These are phyloP conservation scores for Tribolium castaneum DNA, from an alignment of 1,140 invertebrate species.

Conservation along the genomic window DNA sequence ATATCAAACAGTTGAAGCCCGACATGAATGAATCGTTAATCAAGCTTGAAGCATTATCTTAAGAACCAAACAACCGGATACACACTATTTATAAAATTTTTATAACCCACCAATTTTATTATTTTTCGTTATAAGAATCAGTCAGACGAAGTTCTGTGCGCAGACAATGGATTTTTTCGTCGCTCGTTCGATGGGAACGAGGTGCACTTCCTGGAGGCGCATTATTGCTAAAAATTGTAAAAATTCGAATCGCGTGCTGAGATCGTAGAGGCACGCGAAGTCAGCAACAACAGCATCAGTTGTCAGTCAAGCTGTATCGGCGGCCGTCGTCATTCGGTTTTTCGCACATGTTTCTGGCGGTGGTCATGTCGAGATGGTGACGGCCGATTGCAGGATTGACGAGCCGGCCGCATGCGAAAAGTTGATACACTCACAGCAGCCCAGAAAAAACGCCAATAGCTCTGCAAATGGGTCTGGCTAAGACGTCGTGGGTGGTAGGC, in stretches of 20 bases:
- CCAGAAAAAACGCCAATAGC: conserved; percentile 35
- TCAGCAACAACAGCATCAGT: conserved; percentile 23
- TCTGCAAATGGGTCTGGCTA: conserved; percentile 43
- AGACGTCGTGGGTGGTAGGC: conserved; percentile 47
- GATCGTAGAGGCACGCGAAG: conserved; percentile 1
- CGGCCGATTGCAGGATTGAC: conserved; percentile 57
- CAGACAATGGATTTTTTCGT: background rate
- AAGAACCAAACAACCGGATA: conserved; percentile 42
- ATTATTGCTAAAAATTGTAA: conserved; percentile 1
- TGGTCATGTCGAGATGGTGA: conserved; percentile 60
- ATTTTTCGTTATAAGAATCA: conserved; percentile 14
- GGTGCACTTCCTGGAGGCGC: background rate
- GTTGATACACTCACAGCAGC: conserved; percentile 18
- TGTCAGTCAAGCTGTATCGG: conserved; percentile 52
- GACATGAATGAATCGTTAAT: conserved; percentile 43
- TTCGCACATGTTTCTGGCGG: conserved; percentile 55
- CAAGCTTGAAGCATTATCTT: conserved; percentile 42
- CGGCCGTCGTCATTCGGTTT: conserved; percentile 47
- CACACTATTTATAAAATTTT: conserved; percentile 47
- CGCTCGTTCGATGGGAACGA: background rate
- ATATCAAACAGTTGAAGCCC: conserved; percentile 36
- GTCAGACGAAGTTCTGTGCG: background rate
- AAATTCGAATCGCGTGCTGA: conserved; percentile 10
- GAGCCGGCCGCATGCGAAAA: conserved; percentile 52
- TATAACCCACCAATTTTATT: conserved; percentile 41